These are phyloP conservation scores for Bombus huntii DNA, from an alignment of 1,140 invertebrate genomes.

Conservation along the genomic window DNA sequence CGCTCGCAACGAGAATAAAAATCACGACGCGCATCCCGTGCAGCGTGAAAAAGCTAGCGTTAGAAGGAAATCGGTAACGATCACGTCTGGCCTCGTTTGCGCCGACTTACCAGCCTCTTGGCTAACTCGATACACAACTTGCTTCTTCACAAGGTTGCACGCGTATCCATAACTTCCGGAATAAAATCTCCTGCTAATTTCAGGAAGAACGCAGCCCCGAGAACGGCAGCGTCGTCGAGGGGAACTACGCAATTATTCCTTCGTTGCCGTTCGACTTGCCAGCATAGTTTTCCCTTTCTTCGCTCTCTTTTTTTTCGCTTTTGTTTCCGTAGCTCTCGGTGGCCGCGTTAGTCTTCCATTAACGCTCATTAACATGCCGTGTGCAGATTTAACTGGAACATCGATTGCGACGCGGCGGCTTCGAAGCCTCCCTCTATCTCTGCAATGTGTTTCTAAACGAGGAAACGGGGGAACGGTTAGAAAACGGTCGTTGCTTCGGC, in stretches of 20 bases:
- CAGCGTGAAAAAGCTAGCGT: background rate
- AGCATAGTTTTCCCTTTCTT: conserved; percentile 12
- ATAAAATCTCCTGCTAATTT: conserved; percentile 49
- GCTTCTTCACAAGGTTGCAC: no score
- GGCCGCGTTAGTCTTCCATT: conserved; percentile 45
- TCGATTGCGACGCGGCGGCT: conserved; percentile 8
- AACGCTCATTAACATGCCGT: conserved; percentile 63
- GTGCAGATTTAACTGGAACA: conserved; percentile 54
- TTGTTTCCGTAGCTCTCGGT: background rate
- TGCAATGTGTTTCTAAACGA: conserved; percentile 7
- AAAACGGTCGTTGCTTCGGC: background rate
- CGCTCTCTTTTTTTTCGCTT: background rate
- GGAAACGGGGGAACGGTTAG: background rate
- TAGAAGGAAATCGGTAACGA: conserved; percentile 26
- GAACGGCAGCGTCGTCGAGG: background rate
- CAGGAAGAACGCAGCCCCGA: conserved; percentile 40
- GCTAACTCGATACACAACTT: conserved; percentile 42
- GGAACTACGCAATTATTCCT: conserved; percentile 49
- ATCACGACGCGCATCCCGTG: background rate
- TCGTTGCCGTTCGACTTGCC: conserved; percentile 15
- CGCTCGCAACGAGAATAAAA: background rate
- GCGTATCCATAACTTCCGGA: conserved; percentile 3
- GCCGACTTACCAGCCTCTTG: background rate
- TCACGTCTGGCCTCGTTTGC: background rate
- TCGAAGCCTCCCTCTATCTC: conserved; percentile 8